These are phyloP conservation scores for Pygoscelis antarcticus DNA, from an alignment of 2,113 vertebrate species.

Conservation along the genomic window DNA sequence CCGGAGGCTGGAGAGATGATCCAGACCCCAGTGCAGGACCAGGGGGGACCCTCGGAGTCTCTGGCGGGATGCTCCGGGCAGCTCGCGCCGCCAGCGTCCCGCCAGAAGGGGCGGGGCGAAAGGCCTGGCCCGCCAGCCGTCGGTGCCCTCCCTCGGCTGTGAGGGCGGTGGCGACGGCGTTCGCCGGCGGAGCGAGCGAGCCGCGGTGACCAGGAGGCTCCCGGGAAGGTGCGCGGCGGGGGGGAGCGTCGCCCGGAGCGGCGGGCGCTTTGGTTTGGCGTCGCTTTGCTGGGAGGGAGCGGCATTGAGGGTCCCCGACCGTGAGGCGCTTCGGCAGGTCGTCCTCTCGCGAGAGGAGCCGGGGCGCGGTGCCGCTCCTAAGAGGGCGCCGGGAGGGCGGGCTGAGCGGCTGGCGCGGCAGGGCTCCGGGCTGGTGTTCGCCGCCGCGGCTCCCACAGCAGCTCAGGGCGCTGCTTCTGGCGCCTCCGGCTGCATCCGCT, in stretches of 20 bases:
- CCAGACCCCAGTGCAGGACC: no score
- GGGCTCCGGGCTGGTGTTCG: rapidly evolving
- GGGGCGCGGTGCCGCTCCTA: neutral
- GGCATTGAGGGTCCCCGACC: neutral
- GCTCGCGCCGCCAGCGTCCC: neutral
- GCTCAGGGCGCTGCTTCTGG: no score
- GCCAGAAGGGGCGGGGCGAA: neutral
- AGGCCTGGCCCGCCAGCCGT: neutral
- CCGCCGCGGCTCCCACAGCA: neutral
- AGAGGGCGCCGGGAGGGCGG: neutral
- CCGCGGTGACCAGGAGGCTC: neutral
- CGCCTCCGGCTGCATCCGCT: neutral
- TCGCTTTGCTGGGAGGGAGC: neutral
- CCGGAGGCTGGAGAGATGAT: neutral
- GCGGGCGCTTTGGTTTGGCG: no score
- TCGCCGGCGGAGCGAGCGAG: no score
- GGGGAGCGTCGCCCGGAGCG: neutral
- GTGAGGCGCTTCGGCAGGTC: neutral
- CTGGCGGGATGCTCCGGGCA: neutral
- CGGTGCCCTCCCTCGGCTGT: neutral
- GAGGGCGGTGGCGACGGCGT: neutral
- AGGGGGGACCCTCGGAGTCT: neutral
- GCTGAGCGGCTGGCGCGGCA: neutral
- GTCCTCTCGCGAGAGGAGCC: neutral
- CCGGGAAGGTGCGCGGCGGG: neutral